Conservation (phyloP, 2,797 vertebrate genomes). For the Holocentrus rufus region DNA sequence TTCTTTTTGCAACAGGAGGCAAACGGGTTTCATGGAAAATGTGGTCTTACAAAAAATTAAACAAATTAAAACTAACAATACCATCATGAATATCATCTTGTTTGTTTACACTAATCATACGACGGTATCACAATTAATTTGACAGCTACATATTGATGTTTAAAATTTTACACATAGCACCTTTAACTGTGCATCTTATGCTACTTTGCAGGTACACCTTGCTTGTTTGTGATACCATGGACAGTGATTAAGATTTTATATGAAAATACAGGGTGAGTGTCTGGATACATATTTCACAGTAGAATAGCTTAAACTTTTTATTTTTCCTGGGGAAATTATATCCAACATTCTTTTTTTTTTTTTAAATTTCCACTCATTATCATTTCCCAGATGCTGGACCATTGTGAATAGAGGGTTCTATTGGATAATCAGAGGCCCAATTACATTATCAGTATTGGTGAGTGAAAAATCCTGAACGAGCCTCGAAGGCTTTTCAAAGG, state of each 20-base stretch:
- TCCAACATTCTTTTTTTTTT: background rate
- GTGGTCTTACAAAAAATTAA: too few relatives aligned
- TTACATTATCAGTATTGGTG: constrained; percentile 88
- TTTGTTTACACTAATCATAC: too few relatives aligned
- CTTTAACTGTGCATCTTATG: background rate
- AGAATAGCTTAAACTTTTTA: background rate
- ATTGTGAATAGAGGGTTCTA: constrained; percentile 87
- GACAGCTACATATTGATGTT: too few relatives aligned
- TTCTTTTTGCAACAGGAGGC: too few relatives aligned
- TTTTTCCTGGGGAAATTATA: background rate
- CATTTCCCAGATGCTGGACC: constrained; percentile 88
- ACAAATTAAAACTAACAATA: too few relatives aligned
- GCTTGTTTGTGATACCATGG: constrained; percentile 85
- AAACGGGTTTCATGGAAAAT: too few relatives aligned
- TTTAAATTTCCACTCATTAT: background rate
- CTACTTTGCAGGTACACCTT: constrained; percentile 77
- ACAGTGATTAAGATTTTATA: constrained; percentile 76
- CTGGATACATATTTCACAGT: background rate
- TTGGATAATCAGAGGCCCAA: constrained; percentile 95
- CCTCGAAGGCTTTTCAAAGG: too few relatives aligned
- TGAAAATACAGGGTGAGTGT: constrained; percentile 83
- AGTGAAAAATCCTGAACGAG: constrained; percentile 65
- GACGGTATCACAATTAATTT: too few relatives aligned
- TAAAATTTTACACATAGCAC: too few relatives aligned
- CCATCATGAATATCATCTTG: too few relatives aligned